A percentile compares a stretch with the other conserved stretches of the same genome.
Evolutionary conservation across 2,113 vertebrate species (phyloP).

Genomic region (Equus przewalskii): DNA sequence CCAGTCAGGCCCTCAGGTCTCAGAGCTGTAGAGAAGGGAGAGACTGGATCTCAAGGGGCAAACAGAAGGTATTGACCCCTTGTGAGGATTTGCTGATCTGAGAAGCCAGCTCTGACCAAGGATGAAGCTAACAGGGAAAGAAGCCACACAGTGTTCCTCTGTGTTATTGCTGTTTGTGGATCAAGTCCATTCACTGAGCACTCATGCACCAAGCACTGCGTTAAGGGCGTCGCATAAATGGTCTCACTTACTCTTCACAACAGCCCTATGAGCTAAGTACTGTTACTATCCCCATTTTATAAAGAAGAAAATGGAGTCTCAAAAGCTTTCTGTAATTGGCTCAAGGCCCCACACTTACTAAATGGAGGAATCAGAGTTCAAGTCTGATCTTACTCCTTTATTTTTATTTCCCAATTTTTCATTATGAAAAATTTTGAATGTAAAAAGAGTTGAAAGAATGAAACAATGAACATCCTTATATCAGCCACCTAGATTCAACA

Average conservation of each 20-base stretch:
- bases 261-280: not conserved
- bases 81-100: not conserved
- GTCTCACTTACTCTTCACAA: not conserved
- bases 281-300: not conserved
- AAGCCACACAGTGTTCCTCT: not conserved
- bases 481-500: not conserved
- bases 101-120: not conserved
- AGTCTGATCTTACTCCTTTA: not conserved
- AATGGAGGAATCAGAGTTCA: not conserved
- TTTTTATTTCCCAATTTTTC: slow-evolving; percentile 1
- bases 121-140: not conserved
- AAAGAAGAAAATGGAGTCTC: slow-evolving; percentile 50
- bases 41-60: not conserved
- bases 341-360: not conserved
- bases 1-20: not conserved
- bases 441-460: slow-evolving; percentile 27
- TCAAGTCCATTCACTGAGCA: not conserved
- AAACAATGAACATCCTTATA: not conserved
- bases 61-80: not conserved
- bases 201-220: not conserved
- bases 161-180: not conserved
- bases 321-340: not conserved
- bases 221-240: not conserved
- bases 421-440: not conserved
- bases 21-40: not conserved